Evolutionary conservation across 1,140 invertebrate species (phyloP).

Genomic region (Metopolophium dirhodum): DNA sequence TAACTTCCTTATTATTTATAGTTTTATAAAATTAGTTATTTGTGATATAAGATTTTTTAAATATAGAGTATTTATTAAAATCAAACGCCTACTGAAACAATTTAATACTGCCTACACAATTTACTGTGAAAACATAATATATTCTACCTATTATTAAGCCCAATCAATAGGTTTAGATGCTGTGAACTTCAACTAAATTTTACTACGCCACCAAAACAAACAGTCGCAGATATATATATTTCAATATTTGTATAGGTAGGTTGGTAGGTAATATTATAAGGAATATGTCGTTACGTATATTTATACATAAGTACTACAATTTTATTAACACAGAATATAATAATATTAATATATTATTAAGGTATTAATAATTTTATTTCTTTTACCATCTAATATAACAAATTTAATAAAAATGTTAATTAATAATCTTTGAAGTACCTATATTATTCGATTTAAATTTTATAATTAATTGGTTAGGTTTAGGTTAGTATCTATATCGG

Average conservation of each 20-base stretch:
- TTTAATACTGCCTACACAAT: neutral
- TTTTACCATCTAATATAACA: neutral
- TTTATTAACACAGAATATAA: too few species aligned
- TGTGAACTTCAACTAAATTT: neutral
- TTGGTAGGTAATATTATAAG: neutral
- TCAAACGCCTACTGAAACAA: neutral
- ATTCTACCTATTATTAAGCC: neutral
- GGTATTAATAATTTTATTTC: neutral
- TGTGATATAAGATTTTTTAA: neutral
- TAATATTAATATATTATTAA: too few species aligned
- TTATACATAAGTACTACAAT: too few species aligned
- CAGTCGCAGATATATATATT: neutral
- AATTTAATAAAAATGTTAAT: too few species aligned
- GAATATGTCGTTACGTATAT: neutral
- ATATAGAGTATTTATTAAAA: neutral
- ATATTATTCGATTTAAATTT: too few species aligned
- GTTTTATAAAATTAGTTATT: neutral
- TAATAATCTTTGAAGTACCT: too few species aligned
- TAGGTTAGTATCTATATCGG: neutral
- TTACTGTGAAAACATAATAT: neutral
- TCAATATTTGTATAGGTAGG: neutral
- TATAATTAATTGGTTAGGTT: neutral
- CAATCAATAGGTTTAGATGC: neutral
- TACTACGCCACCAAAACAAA: neutral
- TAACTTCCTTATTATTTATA: neutral